Base-by-base conservation (phyloP, 2,113 vertebrate species). In the Acinonyx jubatus region DNA sequence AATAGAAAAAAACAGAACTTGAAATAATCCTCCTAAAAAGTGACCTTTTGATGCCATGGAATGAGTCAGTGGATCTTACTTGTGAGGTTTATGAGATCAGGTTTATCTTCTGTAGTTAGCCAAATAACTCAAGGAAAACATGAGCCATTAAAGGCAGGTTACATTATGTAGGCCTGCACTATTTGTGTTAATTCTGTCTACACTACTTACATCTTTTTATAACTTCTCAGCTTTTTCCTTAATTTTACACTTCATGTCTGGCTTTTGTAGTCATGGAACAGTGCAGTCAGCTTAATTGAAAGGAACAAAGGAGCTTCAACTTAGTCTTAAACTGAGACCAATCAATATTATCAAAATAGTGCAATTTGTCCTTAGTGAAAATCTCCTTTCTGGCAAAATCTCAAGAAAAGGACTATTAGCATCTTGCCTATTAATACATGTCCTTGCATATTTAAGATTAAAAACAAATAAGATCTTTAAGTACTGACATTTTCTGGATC, bases 241-340 rank as follows among this genome's bases (percentile, higher is more conserved):
- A 61, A 91, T 93, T 92, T 94, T 96, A 21, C 33, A 85, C 16
- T 41, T 87, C 88, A 65, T 74, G 13, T 6, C 29, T 89, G 48
- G 15, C 16, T 93, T 96, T 87, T 86, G 88, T 5, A 57, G 48
- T 94, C 79, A 57, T 76, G 41, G 87, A 93, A 41, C 5, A 18
- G 1, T 55, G 10, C 33, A n/a, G 78, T 94, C 71, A 80, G 19
- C 8, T 94, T 10, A 87, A 19, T 55, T 95, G 95, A 96, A 92
- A 63, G 69, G 29, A 98, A 71, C 52, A 71, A 71, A 57, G 80
- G n/a, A 61, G 63, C 83, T 97, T 97, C 82, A 93, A n/a, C 79
- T 55, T 27, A n/a, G 74, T 97, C 76, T 36, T 97, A 96, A 93
- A 81, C 29, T 57, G 65, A 98, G 92, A 97, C 66, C 63, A 74